These are phyloP conservation scores for Maniola hyperantus DNA, from an alignment of 2,888 invertebrate species.

Conservation along the genomic window DNA sequence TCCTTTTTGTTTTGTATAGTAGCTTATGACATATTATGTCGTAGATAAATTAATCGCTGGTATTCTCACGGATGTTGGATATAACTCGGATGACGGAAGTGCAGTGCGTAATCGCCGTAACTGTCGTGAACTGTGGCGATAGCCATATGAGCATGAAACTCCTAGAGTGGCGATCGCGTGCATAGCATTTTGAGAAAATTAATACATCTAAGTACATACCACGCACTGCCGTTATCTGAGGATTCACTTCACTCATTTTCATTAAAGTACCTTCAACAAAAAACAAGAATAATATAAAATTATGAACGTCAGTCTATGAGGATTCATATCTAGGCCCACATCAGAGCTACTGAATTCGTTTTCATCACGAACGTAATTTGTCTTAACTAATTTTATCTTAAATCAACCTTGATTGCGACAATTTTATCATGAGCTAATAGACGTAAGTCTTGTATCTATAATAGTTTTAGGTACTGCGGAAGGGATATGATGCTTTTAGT, in stretches of 20 bases:
- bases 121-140: no score
- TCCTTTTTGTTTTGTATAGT: no score
- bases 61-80: no score
- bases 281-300: neutral
- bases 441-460: neutral
- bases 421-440: constrained; percentile 9
- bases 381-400: constrained; percentile 15
- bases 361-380: neutral
- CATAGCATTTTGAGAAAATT: no score
- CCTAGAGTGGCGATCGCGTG: no score
- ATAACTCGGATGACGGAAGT: no score
- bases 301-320: neutral
- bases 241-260: constrained; percentile 54
- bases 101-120: no score
- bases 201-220: constrained; percentile 39
- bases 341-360: constrained; percentile 27
- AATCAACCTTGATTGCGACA: constrained; percentile 6
- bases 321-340: neutral
- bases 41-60: no score
- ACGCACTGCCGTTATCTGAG: constrained; percentile 43
- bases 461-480: neutral
- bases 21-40: no score
- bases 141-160: no score
- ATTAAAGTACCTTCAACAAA: neutral
- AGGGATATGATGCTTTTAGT: neutral